Evolutionary conservation across 1,140 invertebrate genomes (phyloP).

Genomic region (Cotesia typhae): DNA sequence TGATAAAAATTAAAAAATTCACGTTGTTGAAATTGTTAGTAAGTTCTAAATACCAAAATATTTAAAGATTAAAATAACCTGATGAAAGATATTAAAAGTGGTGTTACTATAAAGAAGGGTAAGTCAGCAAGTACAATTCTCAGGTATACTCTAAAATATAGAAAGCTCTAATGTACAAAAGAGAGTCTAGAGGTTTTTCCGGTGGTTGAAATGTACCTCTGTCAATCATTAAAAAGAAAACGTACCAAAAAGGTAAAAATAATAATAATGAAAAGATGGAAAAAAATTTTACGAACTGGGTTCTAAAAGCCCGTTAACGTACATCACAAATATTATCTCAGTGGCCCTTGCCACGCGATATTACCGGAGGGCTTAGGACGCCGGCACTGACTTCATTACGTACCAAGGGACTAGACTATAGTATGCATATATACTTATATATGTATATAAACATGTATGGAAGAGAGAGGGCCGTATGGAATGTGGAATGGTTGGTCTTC

Average conservation of each 20-base stretch:
- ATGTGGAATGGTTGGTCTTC: conserved; percentile 59
- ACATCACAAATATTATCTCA: conserved; percentile 64
- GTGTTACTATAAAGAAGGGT: too few species aligned
- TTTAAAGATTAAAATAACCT: too few species aligned
- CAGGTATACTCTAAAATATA: not conserved
- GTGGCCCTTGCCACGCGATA: conserved; percentile 53
- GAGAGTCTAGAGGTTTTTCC: conserved; percentile 16
- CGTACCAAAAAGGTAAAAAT: conserved; percentile 45
- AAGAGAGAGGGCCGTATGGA: conserved; percentile 53
- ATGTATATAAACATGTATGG: conserved; percentile 1
- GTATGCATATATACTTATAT: too few species aligned
- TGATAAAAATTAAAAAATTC: too few species aligned
- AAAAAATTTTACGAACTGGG: conserved; percentile 45
- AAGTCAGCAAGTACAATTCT: not conserved
- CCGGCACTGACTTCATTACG: conserved; percentile 62
- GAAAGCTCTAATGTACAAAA: not conserved
- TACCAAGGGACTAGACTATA: conserved; percentile 36
- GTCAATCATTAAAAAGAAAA: conserved; percentile 54
- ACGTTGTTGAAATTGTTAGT: too few species aligned
- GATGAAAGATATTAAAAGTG: too few species aligned
- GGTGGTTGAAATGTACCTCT: conserved; percentile 37
- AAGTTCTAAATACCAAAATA: too few species aligned
- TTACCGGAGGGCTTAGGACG: conserved; percentile 60
- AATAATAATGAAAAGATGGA: conserved; percentile 45
- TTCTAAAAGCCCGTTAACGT: conserved; percentile 59